phyloP scores from a whole-genome alignment of 2,888 invertebrate genomes.

The Rosalia funebris region DNA sequence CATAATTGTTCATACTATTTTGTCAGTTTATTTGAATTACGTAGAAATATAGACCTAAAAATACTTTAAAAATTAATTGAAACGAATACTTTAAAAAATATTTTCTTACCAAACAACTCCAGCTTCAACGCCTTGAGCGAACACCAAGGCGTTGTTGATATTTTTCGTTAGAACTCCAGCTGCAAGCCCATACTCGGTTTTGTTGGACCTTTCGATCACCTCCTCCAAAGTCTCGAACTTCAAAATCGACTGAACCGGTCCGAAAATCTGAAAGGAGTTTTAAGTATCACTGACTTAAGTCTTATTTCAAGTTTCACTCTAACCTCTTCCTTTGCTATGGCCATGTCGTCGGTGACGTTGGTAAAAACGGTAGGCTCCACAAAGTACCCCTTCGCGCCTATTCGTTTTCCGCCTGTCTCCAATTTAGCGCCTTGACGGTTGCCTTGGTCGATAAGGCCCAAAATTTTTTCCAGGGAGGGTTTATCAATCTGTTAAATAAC shows the following conservation, averaged over 20 bases:
- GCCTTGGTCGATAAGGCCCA: conserved; percentile 80
- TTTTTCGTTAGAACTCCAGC: conserved; percentile 85
- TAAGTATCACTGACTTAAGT: too few species aligned
- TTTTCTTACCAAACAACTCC: conserved; percentile 62
- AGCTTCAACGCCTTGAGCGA: conserved; percentile 78
- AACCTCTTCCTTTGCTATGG: conserved; percentile 80
- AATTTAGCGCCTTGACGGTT: conserved; percentile 83
- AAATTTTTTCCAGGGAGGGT: conserved; percentile 67
- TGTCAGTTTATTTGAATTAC: too few species aligned
- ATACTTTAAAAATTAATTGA: too few species aligned
- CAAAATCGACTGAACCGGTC: conserved; percentile 87
- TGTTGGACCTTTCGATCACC: conserved; percentile 84
- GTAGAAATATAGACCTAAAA: too few species aligned
- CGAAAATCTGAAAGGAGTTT: conserved; percentile 83
- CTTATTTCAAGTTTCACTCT: too few species aligned
- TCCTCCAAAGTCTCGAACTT: conserved; percentile 84
- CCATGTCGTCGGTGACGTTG: conserved; percentile 80
- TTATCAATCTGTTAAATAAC: not conserved
- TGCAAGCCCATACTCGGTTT: conserved; percentile 82
- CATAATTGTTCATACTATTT: too few species aligned
- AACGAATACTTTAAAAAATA: too few species aligned
- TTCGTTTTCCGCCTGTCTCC: conserved; percentile 77
- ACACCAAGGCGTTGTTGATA: conserved; percentile 79
- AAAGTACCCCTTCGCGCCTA: conserved; percentile 78
- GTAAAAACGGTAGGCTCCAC: conserved; percentile 83